phyloP scores from a whole-genome alignment of 2,888 invertebrate genomes.

The Ichneumoninae sp. region DNA sequence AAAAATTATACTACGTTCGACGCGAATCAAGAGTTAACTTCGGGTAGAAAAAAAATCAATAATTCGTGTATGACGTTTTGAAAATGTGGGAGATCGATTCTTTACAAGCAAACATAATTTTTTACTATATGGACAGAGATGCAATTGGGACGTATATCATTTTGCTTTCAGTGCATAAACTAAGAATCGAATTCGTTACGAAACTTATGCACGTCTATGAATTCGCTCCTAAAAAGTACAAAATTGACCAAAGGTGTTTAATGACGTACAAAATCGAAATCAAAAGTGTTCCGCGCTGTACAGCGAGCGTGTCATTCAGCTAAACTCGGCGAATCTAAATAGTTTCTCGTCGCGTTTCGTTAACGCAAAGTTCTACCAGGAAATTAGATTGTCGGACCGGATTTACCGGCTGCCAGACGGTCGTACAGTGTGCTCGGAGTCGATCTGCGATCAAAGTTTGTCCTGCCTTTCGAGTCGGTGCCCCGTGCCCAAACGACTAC shows the following conservation, averaged over 20 bases:
- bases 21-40: slow-evolving; percentile 15
- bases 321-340: slow-evolving; percentile 34
- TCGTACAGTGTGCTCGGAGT: slow-evolving; percentile 32
- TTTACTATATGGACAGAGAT: not conserved
- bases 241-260: not conserved
- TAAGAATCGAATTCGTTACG: not conserved
- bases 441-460: slow-evolving; percentile 55
- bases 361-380: slow-evolving; percentile 55
- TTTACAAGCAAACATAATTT: not conserved
- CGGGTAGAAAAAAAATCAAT: slow-evolving; percentile 4
- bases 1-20: slow-evolving; percentile 43
- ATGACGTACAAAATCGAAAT: slow-evolving; percentile 2
- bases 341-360: slow-evolving; percentile 49
- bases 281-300: not conserved
- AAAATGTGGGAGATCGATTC: not conserved
- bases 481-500: slow-evolving; percentile 20
- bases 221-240: not conserved
- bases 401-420: slow-evolving; percentile 58
- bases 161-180: not conserved
- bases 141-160: not conserved
- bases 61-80: not conserved
- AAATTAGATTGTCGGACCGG: slow-evolving; percentile 64
- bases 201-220: not conserved
- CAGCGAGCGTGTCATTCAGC: not conserved
- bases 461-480: slow-evolving; percentile 19